Percentiles rank a stretch among this genome's conserved stretches.
Evolutionary conservation across 2,797 vertebrate species (phyloP).

Genomic region (Megalops cyprinoides): DNA sequence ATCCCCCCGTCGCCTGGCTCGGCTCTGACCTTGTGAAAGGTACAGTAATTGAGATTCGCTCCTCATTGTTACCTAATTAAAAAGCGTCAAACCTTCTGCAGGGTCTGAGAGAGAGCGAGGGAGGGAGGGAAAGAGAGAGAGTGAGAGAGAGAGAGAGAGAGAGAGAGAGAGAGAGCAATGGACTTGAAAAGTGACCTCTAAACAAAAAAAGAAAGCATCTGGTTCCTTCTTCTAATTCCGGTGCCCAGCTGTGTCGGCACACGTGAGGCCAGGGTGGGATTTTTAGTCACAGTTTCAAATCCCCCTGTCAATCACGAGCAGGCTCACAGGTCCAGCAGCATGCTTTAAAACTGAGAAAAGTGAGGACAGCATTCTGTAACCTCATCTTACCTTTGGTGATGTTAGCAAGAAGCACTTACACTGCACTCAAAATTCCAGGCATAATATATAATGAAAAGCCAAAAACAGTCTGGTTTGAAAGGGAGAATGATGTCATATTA

Average conservation of each 20-base stretch:
- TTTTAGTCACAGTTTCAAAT: background rate
- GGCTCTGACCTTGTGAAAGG: conserved; percentile 57
- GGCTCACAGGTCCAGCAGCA: background rate
- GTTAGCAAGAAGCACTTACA: background rate
- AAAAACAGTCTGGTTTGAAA: too few species aligned
- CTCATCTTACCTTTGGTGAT: background rate
- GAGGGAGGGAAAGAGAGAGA: conserved; percentile 27
- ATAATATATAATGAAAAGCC: too few species aligned
- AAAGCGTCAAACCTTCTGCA: conserved; percentile 50
- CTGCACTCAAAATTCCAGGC: background rate
- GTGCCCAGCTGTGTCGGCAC: conserved; percentile 41
- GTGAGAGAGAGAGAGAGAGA: conserved; percentile 22
- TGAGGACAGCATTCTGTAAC: too few species aligned
- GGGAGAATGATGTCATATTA: too few species aligned
- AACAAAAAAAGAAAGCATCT: conserved; percentile 44
- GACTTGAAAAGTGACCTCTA: conserved; percentile 54
- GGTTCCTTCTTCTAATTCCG: conserved; percentile 37
- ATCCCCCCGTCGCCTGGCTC: conserved; percentile 24
- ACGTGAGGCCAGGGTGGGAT: background rate
- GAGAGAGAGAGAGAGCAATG: conserved; percentile 26
- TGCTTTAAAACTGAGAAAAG: too few species aligned
- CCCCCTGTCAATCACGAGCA: background rate
- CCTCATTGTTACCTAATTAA: conserved; percentile 65
- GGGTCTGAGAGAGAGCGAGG: background rate
- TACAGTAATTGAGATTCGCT: conserved; percentile 60